phyloP scores from a whole-genome alignment of 2,797 vertebrate species.

The Odontamblyopus lacepedii region DNA sequence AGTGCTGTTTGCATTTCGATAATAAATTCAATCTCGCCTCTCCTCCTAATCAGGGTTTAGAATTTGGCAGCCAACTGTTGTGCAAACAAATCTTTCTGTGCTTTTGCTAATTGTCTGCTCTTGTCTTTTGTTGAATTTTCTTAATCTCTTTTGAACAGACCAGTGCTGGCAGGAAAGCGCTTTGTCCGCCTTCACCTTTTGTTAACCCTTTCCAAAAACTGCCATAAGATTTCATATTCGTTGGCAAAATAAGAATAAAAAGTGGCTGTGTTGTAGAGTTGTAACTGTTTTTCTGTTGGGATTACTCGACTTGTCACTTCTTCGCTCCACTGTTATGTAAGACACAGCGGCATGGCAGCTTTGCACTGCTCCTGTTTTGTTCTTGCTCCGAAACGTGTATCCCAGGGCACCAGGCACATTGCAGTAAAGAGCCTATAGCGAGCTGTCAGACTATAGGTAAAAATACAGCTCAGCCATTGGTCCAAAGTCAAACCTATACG shows the following conservation, averaged over 20 bases:
- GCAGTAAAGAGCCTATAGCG: constrained; percentile 10
- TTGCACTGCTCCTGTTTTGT: constrained; percentile 29
- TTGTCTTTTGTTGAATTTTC: constrained; percentile 26
- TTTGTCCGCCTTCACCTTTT: constrained; percentile 6
- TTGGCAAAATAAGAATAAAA: neutral
- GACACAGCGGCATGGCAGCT: constrained; percentile 5
- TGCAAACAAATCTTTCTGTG: constrained; percentile 29
- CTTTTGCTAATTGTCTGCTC: constrained; percentile 21
- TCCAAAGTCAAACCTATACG: constrained; percentile 16
- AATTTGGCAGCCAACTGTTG: constrained; percentile 7
- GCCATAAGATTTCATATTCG: constrained; percentile 7
- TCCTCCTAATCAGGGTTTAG: constrained; percentile 7
- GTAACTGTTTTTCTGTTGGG: constrained; percentile 21
- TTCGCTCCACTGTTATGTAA: constrained; percentile 31
- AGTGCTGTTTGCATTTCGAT: constrained; percentile 14
- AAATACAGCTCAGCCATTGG: constrained; percentile 2
- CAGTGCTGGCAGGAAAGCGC: constrained; percentile 1
- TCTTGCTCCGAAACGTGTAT: constrained; percentile 13
- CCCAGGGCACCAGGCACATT: neutral
- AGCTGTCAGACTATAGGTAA: constrained; percentile 5
- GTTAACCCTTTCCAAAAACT: constrained; percentile 9
- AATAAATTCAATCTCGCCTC: constrained; percentile 5
- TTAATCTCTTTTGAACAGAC: constrained; percentile 18
- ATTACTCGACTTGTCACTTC: constrained; percentile 36
- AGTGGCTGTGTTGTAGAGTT: neutral